phyloP scores from a whole-genome alignment of 2,113 vertebrate species.

The Paramormyrops kingsleyae region DNA sequence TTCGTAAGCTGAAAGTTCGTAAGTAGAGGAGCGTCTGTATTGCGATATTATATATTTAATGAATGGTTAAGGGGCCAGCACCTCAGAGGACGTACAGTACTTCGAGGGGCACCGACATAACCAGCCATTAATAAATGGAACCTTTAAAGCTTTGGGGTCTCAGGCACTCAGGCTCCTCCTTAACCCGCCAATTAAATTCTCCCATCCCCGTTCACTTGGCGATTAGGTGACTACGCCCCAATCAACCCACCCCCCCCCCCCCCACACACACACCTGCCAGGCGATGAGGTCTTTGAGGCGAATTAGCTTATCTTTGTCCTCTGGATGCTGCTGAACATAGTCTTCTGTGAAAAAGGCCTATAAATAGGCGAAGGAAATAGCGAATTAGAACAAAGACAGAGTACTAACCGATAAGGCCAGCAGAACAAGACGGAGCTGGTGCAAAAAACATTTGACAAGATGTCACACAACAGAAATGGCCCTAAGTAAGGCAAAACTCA shows the following conservation, averaged over 20 bases:
- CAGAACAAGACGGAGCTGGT: not conserved
- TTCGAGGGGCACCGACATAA: not conserved
- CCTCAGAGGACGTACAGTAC: not conserved
- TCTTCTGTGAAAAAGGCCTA: conserved; percentile 96
- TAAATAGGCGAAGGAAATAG: not conserved
- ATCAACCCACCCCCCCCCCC: not conserved
- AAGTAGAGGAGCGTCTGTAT: no score
- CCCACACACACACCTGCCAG: conserved; percentile 76
- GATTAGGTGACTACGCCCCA: not conserved
- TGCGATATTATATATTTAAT: not conserved
- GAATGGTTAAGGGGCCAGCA: not conserved
- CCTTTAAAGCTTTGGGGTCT: not conserved
- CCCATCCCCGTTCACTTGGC: not conserved
- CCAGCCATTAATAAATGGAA: not conserved
- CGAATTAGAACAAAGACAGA: not conserved
- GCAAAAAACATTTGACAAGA: not conserved
- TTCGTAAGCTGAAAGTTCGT: no score
- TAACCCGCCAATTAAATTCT: not conserved
- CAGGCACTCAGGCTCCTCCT: not conserved
- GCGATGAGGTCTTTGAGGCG: conserved; percentile 93
- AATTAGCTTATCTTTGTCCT: conserved; percentile 82
- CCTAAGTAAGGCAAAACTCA: not conserved
- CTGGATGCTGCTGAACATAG: conserved; percentile 70
- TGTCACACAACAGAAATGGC: not conserved
- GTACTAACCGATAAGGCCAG: not conserved